Conservation (phyloP, 2,113 vertebrate genomes). For the Pomatostomus ruficeps region DNA sequence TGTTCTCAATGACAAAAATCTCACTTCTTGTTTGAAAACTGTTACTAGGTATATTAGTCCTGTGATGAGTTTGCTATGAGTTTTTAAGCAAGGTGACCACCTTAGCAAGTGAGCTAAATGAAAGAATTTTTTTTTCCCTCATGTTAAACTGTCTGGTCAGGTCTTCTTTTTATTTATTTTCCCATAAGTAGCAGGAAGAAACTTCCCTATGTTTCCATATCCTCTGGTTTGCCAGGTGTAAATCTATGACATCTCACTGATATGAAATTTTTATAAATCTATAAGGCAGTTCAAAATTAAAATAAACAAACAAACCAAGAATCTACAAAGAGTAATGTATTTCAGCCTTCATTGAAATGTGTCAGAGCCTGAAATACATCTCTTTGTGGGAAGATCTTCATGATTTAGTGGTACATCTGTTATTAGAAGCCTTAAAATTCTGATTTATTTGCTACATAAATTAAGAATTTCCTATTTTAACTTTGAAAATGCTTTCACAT, state of each 20-base stretch:
- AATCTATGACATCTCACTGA: not conserved
- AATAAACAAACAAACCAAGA: not conserved
- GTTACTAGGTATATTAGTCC: not conserved
- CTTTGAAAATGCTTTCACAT: not conserved
- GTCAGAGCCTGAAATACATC: not conserved
- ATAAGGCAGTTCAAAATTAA: not conserved
- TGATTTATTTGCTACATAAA: constrained; percentile 12
- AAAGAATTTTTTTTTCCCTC: not conserved
- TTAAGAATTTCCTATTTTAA: not conserved
- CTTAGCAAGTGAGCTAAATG: not conserved
- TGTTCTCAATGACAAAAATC: not conserved
- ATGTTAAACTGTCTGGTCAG: not conserved
- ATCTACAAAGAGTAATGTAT: not conserved
- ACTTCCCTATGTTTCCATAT: not conserved
- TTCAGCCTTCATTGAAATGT: not conserved
- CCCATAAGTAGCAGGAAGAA: not conserved
- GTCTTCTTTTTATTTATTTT: not conserved
- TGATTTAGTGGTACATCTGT: not conserved
- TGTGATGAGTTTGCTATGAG: not conserved
- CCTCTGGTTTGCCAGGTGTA: not conserved
- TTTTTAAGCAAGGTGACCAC: not conserved
- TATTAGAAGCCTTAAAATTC: not conserved
- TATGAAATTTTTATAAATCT: not conserved
- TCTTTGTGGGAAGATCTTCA: not conserved
- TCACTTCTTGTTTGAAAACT: not conserved